Base-by-base conservation (phyloP, 2,797 vertebrate species). In the Knipowitschia caucasica region DNA sequence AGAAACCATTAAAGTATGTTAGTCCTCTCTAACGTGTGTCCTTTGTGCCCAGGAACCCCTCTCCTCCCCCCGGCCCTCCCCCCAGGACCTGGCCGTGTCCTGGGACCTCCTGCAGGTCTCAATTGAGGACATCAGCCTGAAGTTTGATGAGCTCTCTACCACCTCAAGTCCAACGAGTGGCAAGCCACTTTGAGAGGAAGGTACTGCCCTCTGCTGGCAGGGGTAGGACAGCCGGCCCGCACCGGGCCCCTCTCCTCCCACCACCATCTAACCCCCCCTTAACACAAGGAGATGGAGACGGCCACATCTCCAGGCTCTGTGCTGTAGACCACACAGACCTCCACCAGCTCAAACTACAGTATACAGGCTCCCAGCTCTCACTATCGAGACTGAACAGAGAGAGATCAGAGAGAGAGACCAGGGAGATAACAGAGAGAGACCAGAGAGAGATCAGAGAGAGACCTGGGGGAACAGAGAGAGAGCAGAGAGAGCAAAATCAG, bases 121-220 rank as follows among this genome's bases (percentile, higher is more conserved):
- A 71, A 98, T 99, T 17, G 97, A 99, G 88, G 96, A 99, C 87
- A 98, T 99, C 91, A 99, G 97, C 88, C 95, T 99, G 91, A 98
- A 98, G 88, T 99, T 99, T 40, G 96, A 99, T 2, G 97, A 99
- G 81, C 93, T 99, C 93, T 99, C 75, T 99, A 98, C 88, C 96
- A 99, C 71, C 94, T 99, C 83, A 99, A 98, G 87, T 91, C 96
- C 45, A 99, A 92, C 62, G 94, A 94, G 89, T 99, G 97, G 97
- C 94, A 94, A 75, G 56, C 92, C 78, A n/a, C n/a, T 92, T 90
- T 33, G 95, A 96, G 88, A 94, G 94, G 91, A 96, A 96, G 93
- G 96, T 98, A 92, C 80, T 88, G 84, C 86, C 83, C 82, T 84
- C 86, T 87, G 86, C 86, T 85, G 84, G 84, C 87, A 85, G 86